phyloP scores from a whole-genome alignment of 2,113 vertebrate species.

The Corythaeola cristata region DNA sequence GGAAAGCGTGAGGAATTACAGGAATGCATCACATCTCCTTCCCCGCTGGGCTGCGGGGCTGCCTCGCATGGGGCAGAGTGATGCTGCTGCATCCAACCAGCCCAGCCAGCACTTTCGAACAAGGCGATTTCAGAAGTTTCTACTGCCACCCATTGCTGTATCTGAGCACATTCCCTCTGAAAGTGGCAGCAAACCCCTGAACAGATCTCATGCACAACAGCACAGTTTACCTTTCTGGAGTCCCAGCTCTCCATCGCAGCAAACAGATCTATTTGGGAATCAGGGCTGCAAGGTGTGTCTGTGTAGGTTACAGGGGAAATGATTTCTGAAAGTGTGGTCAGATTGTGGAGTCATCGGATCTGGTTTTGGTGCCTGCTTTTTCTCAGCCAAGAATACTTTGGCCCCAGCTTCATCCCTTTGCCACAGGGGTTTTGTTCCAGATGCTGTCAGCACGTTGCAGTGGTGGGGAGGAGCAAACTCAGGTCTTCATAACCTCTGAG shows the following conservation, averaged over 20 bases:
- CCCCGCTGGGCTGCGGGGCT: not conserved
- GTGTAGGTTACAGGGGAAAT: not conserved
- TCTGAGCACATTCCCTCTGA: not conserved
- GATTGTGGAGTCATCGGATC: not conserved
- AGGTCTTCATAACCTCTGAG: not conserved
- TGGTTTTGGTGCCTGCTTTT: not conserved
- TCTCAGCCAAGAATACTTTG: not conserved
- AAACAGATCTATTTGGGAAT: not conserved
- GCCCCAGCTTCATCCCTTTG: not conserved
- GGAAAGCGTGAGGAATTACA: not conserved
- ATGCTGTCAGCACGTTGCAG: not conserved
- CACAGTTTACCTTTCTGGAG: not conserved
- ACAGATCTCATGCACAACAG: not conserved
- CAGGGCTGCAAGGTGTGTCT: not conserved
- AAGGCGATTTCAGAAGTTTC: not conserved
- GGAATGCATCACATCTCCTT: not conserved
- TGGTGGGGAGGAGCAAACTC: not conserved
- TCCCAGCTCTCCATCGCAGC: not conserved
- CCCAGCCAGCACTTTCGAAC: not conserved
- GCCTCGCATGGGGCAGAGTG: accelerated
- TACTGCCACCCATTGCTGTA: conserved; percentile 24
- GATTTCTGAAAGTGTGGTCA: not conserved
- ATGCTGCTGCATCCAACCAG: not conserved
- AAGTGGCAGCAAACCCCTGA: not conserved
- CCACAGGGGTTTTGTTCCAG: not conserved